These are phyloP conservation scores for Morinoia aosen DNA, from an alignment of 2,888 invertebrate genomes.

Conservation along the genomic window DNA sequence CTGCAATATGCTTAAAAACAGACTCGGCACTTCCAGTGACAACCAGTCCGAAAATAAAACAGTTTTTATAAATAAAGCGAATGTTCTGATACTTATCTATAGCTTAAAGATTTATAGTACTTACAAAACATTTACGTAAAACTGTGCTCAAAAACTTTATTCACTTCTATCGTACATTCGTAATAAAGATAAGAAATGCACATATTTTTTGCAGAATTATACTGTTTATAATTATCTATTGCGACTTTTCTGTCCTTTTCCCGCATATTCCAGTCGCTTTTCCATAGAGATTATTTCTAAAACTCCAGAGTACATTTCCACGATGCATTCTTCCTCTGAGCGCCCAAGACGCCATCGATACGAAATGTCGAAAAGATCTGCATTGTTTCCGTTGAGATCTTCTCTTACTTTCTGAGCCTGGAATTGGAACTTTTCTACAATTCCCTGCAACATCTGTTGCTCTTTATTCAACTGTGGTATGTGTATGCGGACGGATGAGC, in stretches of 20 bases:
- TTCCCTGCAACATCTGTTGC: constrained; percentile 81
- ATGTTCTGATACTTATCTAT: no score
- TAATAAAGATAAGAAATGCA: not conserved
- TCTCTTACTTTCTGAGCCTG: constrained; percentile 76
- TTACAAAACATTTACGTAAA: not conserved
- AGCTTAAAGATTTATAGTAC: no score
- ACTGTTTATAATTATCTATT: not conserved
- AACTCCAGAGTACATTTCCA: constrained; percentile 97
- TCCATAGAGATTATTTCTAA: constrained; percentile 95
- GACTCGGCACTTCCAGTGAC: not conserved
- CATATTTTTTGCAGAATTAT: not conserved
- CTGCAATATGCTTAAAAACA: not conserved
- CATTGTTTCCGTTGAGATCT: constrained; percentile 73
- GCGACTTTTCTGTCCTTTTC: not conserved
- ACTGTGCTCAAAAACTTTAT: not conserved
- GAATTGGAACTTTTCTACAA: constrained; percentile 85
- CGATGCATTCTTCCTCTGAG: constrained; percentile 84
- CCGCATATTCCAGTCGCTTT: constrained; percentile 70
- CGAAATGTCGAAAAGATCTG: constrained; percentile 81
- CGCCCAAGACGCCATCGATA: constrained; percentile 86
- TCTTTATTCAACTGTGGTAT: constrained; percentile 86
- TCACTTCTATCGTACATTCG: not conserved
- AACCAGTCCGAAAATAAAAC: not conserved
- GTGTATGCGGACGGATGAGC: constrained; percentile 76
- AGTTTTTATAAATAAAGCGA: no score